A percentile compares a stretch with the other conserved stretches of the same genome.
phyloP scores from a whole-genome alignment of 2,888 invertebrate species.

The Epinotia brunnichana region DNA sequence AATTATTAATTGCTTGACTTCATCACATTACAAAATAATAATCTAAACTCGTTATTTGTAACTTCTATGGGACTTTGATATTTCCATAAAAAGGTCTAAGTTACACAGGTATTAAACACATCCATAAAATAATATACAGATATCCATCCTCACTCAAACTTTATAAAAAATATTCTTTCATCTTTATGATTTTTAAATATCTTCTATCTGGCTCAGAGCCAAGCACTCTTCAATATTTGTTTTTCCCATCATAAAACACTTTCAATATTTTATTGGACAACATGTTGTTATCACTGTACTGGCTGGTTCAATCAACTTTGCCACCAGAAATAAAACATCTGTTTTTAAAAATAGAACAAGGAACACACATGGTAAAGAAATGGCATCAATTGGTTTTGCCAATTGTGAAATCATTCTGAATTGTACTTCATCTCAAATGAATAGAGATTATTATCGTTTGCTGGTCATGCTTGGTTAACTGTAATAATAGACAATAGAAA shows the following conservation, averaged over 20 bases:
- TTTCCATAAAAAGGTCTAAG: conserved; percentile 12
- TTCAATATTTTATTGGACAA: conserved; percentile 40
- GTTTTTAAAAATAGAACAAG: conserved; percentile 41
- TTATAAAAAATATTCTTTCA: conserved; percentile 30
- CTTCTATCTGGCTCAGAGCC: conserved; percentile 50
- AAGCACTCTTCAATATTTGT: conserved; percentile 50
- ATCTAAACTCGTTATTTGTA: neutral
- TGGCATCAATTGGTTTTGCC: conserved; percentile 33
- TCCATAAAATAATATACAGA: too few relatives aligned
- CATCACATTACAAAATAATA: neutral
- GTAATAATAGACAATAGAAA: conserved; percentile 39
- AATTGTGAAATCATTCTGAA: conserved; percentile 2
- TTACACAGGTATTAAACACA: conserved; percentile 1
- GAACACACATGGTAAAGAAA: conserved; percentile 43
- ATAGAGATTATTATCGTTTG: conserved; percentile 3
- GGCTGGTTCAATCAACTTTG: conserved; percentile 41
- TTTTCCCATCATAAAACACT: conserved; percentile 35
- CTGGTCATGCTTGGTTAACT: conserved; percentile 22
- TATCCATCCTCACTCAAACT: conserved; percentile 7
- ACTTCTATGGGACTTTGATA: neutral
- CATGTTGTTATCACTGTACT: conserved; percentile 30
- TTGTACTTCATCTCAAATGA: neutral
- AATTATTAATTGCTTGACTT: neutral
- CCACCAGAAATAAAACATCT: conserved; percentile 40
- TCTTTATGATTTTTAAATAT: conserved; percentile 45